Evolutionary conservation across 2,113 vertebrate species (phyloP).

Genomic region (Saccopteryx bilineata): DNA sequence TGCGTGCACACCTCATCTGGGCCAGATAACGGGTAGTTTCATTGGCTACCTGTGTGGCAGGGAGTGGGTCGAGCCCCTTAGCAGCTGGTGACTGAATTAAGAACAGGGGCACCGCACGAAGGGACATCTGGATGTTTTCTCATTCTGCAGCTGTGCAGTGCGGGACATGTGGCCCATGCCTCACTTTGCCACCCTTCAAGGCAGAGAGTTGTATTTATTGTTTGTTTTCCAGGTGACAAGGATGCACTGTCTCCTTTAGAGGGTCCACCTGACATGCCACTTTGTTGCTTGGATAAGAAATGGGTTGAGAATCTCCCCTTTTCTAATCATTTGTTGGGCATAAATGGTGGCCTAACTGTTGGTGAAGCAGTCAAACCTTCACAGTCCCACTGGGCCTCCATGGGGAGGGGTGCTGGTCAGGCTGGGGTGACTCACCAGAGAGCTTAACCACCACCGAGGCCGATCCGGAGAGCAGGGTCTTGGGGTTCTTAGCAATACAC

Average conservation of each 20-base stretch:
- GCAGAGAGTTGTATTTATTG: neutral
- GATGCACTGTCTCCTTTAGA: neutral
- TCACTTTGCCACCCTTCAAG: neutral
- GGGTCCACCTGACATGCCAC: neutral
- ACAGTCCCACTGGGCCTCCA: rapidly evolving
- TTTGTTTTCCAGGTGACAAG: neutral
- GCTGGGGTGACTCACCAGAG: conserved; percentile 64
- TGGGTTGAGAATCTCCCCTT: neutral
- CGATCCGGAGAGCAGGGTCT: conserved; percentile 79
- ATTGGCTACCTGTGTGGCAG: neutral
- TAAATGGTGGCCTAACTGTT: neutral
- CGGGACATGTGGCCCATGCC: neutral
- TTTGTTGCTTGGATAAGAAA: neutral
- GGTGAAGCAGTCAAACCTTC: neutral
- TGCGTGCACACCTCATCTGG: rapidly evolving
- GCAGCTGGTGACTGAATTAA: neutral
- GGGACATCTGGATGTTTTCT: neutral
- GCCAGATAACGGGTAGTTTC: neutral
- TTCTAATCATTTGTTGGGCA: neutral
- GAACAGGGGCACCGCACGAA: neutral
- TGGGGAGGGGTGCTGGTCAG: rapidly evolving
- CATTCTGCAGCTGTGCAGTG: rapidly evolving
- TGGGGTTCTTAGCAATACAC: conserved; percentile 79
- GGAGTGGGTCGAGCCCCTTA: neutral
- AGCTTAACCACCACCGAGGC: conserved; percentile 81